Percentiles rank a stretch among this genome's conserved stretches.
Evolutionary conservation across 1,140 invertebrate species (phyloP).

Genomic region (Pemphigus obesinymphae): DNA sequence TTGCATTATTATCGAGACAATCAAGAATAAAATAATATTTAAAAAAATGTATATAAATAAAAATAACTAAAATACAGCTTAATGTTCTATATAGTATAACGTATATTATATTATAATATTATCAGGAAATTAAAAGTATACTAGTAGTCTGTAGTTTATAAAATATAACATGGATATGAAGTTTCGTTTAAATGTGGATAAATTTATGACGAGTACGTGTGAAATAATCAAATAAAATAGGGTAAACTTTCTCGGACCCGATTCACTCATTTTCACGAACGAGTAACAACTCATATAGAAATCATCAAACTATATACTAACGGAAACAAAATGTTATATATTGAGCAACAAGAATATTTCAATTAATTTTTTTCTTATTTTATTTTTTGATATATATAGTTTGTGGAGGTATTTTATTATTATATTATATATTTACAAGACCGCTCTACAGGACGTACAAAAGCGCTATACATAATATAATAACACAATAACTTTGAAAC

Average conservation of each 20-base stretch:
- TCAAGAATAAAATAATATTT: conserved; percentile 20
- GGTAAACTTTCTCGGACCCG: not conserved
- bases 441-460: too few species aligned
- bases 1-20: not conserved
- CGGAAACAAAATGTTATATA: conserved; percentile 20
- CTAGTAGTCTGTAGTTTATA: not conserved
- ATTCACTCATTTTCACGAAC: not conserved
- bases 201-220: not conserved
- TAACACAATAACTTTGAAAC: not conserved
- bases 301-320: conserved; percentile 14
- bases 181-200: not conserved
- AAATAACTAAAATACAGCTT: conserved; percentile 23
- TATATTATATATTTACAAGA: not conserved
- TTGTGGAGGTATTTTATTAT: not conserved
- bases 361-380: not conserved
- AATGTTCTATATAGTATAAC: not conserved
- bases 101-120: not conserved
- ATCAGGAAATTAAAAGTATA: conserved; percentile 25
- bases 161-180: not conserved
- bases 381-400: not conserved
- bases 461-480: not conserved
- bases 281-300: not conserved
- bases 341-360: conserved; percentile 34
- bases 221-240: not conserved
- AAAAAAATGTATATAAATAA: conserved; percentile 10